Base-by-base conservation (phyloP, 2,888 invertebrate genomes). In the Nomada lathburiana region DNA sequence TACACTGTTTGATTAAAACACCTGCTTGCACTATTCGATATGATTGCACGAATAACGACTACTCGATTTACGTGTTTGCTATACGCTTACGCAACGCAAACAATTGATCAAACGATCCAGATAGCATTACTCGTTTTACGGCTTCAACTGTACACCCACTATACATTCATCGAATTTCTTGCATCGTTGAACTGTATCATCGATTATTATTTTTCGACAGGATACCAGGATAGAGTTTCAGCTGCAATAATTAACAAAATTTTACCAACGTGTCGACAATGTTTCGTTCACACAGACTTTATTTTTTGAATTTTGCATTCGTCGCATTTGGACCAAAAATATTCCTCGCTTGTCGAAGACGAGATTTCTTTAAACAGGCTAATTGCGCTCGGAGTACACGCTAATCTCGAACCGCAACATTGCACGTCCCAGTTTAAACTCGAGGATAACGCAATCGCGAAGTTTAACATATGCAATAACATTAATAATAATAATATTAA, bases 341-440 rank as follows among this genome's bases (percentile, higher is more conserved):
- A 36, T 36, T 65, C 53, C 13, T 18, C 57, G 60, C 50, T 70
- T 36, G 16, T 47, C 64, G 68, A 42, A 57, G 52, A 57, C 26
- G 68, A 16, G 11, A 76, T 60, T 60, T 50, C 44, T 71, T 23
- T 70, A 52, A 59, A 57, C 42, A 59, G 52, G 36, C 62, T 76
- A 72, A 72, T 72, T 62, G 42, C 68, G 72, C 62, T 57, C 55
- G 64, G 52, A 42, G 29, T 20, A 11, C 53, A 47, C 64, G 50
- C 68, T 57, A 63, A 78, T 72, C 16, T 68, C 57, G 65, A 63
- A 62, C 53, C 62, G 78, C 78, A 80, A 80, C 70, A 86, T 86
- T 86, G 86, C 87, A 86, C 86, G 62, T 80, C 80, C 82, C 82
- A 77, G 59, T 80, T 29, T 72, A 57, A 82, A 87, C 68, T 82